Conservation (phyloP, 2,113 vertebrate species). For the Gambusia affinis region DNA sequence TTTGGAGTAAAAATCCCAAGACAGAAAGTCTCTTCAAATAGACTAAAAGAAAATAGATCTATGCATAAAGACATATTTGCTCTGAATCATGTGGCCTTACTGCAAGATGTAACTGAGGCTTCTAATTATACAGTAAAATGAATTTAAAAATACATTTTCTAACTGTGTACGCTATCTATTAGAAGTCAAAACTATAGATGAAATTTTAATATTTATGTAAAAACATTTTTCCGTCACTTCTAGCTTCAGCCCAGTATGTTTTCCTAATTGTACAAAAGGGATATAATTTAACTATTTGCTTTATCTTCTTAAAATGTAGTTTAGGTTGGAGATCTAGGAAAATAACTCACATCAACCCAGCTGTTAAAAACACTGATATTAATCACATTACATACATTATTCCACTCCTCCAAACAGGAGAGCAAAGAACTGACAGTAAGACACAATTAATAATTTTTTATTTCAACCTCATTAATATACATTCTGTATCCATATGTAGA, state of each 20-base stretch:
- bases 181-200: neutral
- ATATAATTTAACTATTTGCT: neutral
- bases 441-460: neutral
- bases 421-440: neutral
- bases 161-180: neutral
- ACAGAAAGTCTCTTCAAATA: too few relatives aligned
- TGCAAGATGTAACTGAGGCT: too few relatives aligned
- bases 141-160: too few relatives aligned
- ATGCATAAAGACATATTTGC: too few relatives aligned
- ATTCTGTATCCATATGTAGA: slow-evolving; percentile 15
- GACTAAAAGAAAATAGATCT: too few relatives aligned
- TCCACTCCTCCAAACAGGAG: neutral
- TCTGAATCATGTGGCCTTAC: too few relatives aligned
- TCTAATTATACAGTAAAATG: too few relatives aligned
- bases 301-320: neutral
- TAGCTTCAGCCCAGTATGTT: neutral
- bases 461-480: neutral
- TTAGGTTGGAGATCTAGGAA: neutral
- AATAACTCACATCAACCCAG: neutral
- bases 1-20: too few relatives aligned
- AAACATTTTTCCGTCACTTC: neutral
- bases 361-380: neutral
- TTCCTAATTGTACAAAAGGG: neutral
- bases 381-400: neutral
- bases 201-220: neutral